Evolutionary conservation across 2,888 invertebrate genomes (phyloP).

Genomic region (Rhagophthalmus giganteus): DNA sequence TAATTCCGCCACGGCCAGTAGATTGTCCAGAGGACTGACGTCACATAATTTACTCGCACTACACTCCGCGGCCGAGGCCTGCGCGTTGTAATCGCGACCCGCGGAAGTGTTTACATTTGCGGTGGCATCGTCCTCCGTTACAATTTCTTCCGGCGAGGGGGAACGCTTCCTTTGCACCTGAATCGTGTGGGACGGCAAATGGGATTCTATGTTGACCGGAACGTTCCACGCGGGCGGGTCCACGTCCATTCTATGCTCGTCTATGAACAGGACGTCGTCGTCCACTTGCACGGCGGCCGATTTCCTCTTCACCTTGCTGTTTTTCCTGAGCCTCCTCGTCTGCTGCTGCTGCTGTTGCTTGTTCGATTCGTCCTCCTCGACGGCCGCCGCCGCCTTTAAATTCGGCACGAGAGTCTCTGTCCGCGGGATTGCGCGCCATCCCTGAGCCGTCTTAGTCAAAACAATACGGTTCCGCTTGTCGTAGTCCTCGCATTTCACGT

Average conservation of each 20-base stretch:
- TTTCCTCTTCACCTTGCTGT: slow-evolving; percentile 44
- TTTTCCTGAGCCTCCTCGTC: slow-evolving; percentile 40
- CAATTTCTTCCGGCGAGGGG: slow-evolving; percentile 45
- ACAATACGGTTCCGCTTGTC: slow-evolving; percentile 83
- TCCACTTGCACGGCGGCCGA: slow-evolving; percentile 53
- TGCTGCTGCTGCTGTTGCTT: slow-evolving; percentile 42
- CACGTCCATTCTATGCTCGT: slow-evolving; percentile 19
- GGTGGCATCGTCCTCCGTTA: slow-evolving; percentile 29
- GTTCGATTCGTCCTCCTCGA: slow-evolving; percentile 31
- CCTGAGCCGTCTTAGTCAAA: slow-evolving; percentile 76
- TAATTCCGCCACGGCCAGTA: slow-evolving; percentile 67
- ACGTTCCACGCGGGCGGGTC: slow-evolving; percentile 49
- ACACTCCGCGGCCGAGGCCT: slow-evolving; percentile 52
- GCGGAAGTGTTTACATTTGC: slow-evolving; percentile 50
- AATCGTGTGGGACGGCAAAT: slow-evolving; percentile 65
- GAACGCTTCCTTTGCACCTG: slow-evolving; percentile 55
- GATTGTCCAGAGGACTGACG: slow-evolving; percentile 62
- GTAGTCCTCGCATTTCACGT: slow-evolving; percentile 86
- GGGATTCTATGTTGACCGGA: slow-evolving; percentile 63
- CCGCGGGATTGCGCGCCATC: slow-evolving; percentile 82
- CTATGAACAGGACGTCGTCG: slow-evolving; percentile 37
- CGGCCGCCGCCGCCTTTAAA: slow-evolving; percentile 54
- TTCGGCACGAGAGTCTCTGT: slow-evolving; percentile 65
- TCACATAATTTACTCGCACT: slow-evolving; percentile 52
- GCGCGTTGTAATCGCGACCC: slow-evolving; percentile 46